A percentile compares a stretch with the other conserved stretches of the same genome.
These are phyloP conservation scores for Sinocyclocheilus anophthalmus DNA, from an alignment of 2,113 vertebrate species.

Conservation along the genomic window DNA sequence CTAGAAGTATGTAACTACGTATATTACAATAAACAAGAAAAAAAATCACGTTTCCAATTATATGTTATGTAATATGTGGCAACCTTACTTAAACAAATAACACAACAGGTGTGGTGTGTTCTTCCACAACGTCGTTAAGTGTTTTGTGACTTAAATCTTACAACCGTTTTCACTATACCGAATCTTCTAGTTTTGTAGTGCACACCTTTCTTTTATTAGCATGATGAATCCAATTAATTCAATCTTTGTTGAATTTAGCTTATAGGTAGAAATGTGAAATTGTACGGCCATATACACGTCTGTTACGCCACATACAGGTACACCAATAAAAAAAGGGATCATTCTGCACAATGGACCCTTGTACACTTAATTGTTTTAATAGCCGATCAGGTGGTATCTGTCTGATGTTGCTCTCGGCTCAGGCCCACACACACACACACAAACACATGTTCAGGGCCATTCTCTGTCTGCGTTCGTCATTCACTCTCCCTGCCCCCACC, in stretches of 20 bases:
- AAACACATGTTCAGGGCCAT: neutral
- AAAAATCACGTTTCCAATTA: neutral
- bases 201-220: neutral
- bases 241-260: neutral
- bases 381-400: neutral
- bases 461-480: constrained; percentile 54
- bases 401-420: neutral
- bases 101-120: constrained; percentile 18
- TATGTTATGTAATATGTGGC: too few species aligned
- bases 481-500: constrained; percentile 62
- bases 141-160: neutral
- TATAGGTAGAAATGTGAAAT: neutral
- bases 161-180: neutral
- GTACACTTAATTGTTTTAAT: neutral
- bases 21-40: neutral
- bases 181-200: neutral
- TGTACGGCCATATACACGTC: too few species aligned
- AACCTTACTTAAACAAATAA: neutral
- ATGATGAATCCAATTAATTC: neutral
- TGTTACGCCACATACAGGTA: neutral
- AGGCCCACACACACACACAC: neutral
- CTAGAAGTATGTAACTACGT: neutral
- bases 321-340: neutral
- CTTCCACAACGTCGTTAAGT: neutral
- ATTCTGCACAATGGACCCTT: neutral